phyloP scores from a whole-genome alignment of 92 coral and sea anemone genomes.

The Nematostella vectensis region DNA sequence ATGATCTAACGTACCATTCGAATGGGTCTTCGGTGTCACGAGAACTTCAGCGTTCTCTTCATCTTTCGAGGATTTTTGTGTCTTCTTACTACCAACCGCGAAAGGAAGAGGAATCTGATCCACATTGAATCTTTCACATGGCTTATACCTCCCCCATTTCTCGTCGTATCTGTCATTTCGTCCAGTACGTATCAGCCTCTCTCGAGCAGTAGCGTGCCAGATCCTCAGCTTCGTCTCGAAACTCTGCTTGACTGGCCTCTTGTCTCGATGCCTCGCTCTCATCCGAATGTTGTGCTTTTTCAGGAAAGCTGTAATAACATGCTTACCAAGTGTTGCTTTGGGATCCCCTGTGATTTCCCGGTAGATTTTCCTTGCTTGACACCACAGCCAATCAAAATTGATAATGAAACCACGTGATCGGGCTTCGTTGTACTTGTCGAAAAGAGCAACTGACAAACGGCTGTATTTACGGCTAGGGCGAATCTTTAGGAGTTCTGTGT shows the following conservation, averaged over 20 bases:
- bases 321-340: slow-evolving; percentile 13
- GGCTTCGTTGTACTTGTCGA: too few species aligned
- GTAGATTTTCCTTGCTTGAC: slow-evolving; percentile 15
- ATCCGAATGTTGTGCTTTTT: slow-evolving; percentile 20
- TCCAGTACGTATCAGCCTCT: slow-evolving; percentile 26
- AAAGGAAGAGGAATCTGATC: slow-evolving; percentile 39
- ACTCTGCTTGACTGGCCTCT: slow-evolving; percentile 15
- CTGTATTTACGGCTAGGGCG: too few species aligned
- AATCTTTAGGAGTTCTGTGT: too few species aligned
- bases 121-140: slow-evolving; percentile 23
- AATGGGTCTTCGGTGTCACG: too few species aligned
- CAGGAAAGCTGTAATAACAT: slow-evolving; percentile 8
- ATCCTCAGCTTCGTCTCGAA: slow-evolving; percentile 8
- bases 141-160: slow-evolving; percentile 25
- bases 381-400: slow-evolving; percentile 36
- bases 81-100: slow-evolving; percentile 5
- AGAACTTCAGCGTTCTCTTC: too few species aligned
- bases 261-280: slow-evolving; percentile 14
- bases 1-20: too few species aligned
- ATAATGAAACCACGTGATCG: too few species aligned
- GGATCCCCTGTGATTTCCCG: slow-evolving; percentile 20
- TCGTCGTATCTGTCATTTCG: slow-evolving; percentile 14
- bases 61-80: slow-evolving; percentile 13
- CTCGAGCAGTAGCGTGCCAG: slow-evolving; percentile 25
- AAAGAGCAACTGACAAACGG: too few species aligned